These are phyloP conservation scores for Babylonia areolata DNA, from an alignment of 1,140 invertebrate genomes.

Conservation along the genomic window DNA sequence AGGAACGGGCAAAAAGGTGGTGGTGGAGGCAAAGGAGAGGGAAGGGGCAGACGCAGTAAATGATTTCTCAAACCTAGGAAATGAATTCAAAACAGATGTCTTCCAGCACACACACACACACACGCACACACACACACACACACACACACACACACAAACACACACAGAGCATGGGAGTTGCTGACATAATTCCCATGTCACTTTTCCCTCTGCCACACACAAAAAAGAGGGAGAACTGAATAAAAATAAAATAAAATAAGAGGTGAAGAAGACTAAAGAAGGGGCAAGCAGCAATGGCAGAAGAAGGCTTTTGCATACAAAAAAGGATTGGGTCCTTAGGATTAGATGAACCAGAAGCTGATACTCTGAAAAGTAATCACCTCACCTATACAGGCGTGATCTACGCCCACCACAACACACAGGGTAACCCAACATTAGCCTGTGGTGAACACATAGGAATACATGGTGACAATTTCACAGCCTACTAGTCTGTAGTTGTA, in stretches of 20 bases:
- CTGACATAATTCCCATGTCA: neutral
- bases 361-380: neutral
- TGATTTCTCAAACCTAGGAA: too few relatives aligned
- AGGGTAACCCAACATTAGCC: conserved; percentile 6
- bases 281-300: too few relatives aligned
- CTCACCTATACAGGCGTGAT: neutral
- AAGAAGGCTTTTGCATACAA: too few relatives aligned
- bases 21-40: too few relatives aligned
- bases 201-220: neutral
- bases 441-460: neutral
- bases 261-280: neutral
- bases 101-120: neutral
- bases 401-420: neutral
- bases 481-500: too few relatives aligned
- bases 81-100: neutral
- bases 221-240: too few relatives aligned
- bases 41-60: too few relatives aligned
- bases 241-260: neutral
- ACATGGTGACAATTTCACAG: too few relatives aligned
- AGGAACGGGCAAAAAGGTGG: too few relatives aligned
- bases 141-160: neutral
- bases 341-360: too few relatives aligned
- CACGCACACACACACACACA: neutral
- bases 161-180: neutral
- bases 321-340: neutral